These are phyloP conservation scores for Eudyptes chrysolophus DNA, from an alignment of 2,113 vertebrate genomes.

Conservation along the genomic window DNA sequence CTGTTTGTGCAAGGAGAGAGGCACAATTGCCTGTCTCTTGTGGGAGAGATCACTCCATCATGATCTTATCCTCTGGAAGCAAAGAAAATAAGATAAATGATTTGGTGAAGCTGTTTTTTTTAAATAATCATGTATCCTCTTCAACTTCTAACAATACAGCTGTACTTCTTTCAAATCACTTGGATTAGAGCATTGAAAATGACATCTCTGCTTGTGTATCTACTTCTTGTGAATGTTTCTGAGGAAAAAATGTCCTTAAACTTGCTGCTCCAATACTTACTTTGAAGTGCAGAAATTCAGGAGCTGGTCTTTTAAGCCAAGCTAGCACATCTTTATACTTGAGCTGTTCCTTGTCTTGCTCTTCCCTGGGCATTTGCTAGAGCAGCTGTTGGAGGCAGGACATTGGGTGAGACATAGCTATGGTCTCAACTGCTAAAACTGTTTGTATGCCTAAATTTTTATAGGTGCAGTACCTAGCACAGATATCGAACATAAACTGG, in stretches of 20 bases:
- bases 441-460: neutral
- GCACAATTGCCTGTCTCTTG: neutral
- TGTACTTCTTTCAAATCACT: neutral
- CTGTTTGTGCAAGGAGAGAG: neutral
- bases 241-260: neutral
- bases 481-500: neutral
- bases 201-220: neutral
- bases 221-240: neutral
- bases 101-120: neutral
- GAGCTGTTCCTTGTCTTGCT: neutral
- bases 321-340: neutral
- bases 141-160: neutral
- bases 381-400: neutral
- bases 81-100: neutral
- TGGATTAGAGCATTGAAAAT: neutral
- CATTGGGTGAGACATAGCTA: neutral
- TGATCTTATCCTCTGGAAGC: neutral
- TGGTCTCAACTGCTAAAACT: neutral
- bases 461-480: neutral
- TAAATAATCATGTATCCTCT: neutral
- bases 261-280: neutral
- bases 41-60: neutral
- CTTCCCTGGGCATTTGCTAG: neutral
- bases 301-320: neutral
- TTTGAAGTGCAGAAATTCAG: neutral